Base-by-base conservation (phyloP, 1,140 invertebrate genomes). In the Neodiprion fabricii region DNA sequence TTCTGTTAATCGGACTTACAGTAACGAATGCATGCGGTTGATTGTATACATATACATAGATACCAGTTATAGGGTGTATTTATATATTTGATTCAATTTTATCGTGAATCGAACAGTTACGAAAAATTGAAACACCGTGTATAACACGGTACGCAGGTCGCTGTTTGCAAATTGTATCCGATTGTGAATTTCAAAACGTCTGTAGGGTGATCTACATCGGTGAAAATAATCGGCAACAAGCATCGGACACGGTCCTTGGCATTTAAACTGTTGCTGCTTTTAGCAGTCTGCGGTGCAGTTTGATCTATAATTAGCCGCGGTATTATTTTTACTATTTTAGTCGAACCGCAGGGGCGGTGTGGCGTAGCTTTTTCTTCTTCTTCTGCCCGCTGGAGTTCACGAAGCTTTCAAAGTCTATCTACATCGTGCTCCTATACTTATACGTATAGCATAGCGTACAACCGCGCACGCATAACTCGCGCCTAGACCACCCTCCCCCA, bases 311-410 rank as follows among this genome's bases (percentile, higher is more conserved):
- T 61, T 61, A 61, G n/a, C 8, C n/a, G 53, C 53, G 0, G 53
- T 61, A 61, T 61, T 61, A 61, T 61, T 61, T 61, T 61, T 61
- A 61, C 53, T 61, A 61, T 61, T 61, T 61, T 61, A 61, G 53
- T 61, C 53, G 11, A 14, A 61, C 53, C 53, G 53, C 53, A 61
- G 53, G 11, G 53, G 53, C n/a, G n/a, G 11, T 5, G 53, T 40
- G 53, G 53, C n/a, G n/a, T 61, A 61, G 53, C 28, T 40, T 40
- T 40, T 40, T 40, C 28, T 40, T 40, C 28, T 40, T 40, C 28
- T 40, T 40, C 53, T 61, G 5, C 53, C 4, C 53, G 53, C 53
- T 61, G 53, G 53, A 61, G 53, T 61, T 61, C 53, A 61, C 53
- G 11, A 61, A 61, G 53, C 53, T 61, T 61, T 14, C 11, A 61